phyloP scores from a whole-genome alignment of 1,140 invertebrate species.

The Phortica variegata region DNA sequence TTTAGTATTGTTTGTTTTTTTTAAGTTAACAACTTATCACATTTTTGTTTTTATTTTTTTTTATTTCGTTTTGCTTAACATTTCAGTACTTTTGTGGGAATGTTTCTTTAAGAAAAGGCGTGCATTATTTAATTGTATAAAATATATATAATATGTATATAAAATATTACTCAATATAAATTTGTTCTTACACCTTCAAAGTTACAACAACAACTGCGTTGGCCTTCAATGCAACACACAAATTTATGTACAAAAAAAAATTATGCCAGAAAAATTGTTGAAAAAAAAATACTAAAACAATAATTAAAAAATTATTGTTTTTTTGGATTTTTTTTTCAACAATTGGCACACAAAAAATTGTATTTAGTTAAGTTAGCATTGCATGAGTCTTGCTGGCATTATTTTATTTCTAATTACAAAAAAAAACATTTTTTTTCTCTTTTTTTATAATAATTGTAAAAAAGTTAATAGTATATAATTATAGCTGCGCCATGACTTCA shows the following conservation, averaged over 20 bases:
- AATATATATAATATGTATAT: neutral
- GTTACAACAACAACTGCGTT: neutral
- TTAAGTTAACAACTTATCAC: constrained; percentile 22
- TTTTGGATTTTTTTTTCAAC: constrained; percentile 9
- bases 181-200: neutral
- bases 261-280: neutral
- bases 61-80: constrained; percentile 5
- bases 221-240: neutral
- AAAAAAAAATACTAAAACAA: constrained; percentile 17
- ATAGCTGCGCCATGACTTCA: constrained; percentile 28
- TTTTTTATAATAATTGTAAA: constrained; percentile 1
- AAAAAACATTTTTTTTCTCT: constrained; percentile 10
- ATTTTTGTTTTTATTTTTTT: constrained; percentile 23
- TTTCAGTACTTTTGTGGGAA: constrained; percentile 31
- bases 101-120: constrained; percentile 20
- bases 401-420: constrained; percentile 8
- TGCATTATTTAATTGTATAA: too few species aligned
- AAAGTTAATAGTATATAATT: constrained; percentile 27
- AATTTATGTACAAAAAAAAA: neutral
- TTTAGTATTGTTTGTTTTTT: constrained; percentile 9
- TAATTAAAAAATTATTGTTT: constrained; percentile 15
- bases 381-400: constrained; percentile 1
- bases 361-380: constrained; percentile 11
- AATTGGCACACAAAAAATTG: neutral
- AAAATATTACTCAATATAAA: neutral